Evolutionary conservation across 2,888 invertebrate species (phyloP), one percentile per base, ranked within the genome.

Genomic region (Ennomos erosarius): DNA sequence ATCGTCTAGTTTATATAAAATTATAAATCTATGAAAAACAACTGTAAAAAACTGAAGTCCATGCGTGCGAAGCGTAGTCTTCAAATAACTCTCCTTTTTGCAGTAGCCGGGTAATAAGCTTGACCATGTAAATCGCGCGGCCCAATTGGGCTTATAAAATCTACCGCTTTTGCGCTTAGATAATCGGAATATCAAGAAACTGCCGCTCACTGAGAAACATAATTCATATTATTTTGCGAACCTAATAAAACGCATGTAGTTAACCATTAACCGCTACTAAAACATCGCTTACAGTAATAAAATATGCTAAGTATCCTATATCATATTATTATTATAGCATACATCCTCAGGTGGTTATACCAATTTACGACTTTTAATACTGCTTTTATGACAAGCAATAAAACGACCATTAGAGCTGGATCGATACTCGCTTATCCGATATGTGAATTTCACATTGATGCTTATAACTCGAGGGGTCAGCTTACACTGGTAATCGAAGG

Each of bases 341-440:
- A 58, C 52, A 54, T 55, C 65, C 59, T 54, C 55, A 71, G 71
- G 68, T 74, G 68, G 71, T 70, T 70, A 71, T 65, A 64, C 59
- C 67, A 56, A 65, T 62, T 68, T 66, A 73, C 62, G 60, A 63
- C 65, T 68, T 75, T 73, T 78, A 75, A 76, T 79, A 70, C 60
- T 10, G 45, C 36, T 75, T 79, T 79, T 77, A 79, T 75, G 77
- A 71, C 64, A 52, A 55, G 65, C 68, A 79, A 78, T 82, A 82
- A 81, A 81, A 80, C 69, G 50, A 56, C 69, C 75, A 80, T 81
- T 79, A 77, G 61, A 49, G 4, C 40, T 39, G 60, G 67, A 70
- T 75, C 75, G 69, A 74, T 74, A 62, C 60, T 40, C 39, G 49
- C 49, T 58, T 62, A 64, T 65, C 63, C 49, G 46, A 61, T 44